Conservation (phyloP, 2,797 vertebrate genomes). For the Capromys pilorides region DNA sequence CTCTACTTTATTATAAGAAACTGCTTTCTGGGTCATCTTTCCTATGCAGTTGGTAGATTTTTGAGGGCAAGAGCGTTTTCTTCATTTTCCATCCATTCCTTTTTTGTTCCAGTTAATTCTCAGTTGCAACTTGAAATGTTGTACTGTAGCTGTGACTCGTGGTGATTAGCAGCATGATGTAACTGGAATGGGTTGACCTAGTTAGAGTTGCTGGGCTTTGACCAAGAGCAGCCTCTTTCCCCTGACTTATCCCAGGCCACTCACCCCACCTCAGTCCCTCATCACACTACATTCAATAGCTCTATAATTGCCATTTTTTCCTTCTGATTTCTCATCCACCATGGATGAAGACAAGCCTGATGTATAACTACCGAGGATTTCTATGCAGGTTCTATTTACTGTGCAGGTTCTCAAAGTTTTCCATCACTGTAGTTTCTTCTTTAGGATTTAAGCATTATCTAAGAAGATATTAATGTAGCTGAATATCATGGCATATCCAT, state of each 20-base stretch:
- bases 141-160: not conserved
- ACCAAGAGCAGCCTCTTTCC: not conserved
- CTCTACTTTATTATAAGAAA: not conserved
- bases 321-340: not conserved
- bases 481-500: not conserved
- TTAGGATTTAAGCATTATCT: not conserved
- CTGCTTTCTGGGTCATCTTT: constrained; percentile 16
- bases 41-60: not conserved
- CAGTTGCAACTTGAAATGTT: not conserved
- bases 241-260: not conserved
- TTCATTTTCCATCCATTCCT: not conserved
- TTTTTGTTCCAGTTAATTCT: constrained; percentile 32
- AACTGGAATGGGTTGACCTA: not conserved
- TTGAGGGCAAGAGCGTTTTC: constrained; percentile 15
- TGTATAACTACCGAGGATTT: not conserved
- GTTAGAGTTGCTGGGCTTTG: not conserved
- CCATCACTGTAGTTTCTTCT: not conserved
- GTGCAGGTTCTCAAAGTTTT: not conserved
- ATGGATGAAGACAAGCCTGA: not conserved
- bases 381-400: not conserved
- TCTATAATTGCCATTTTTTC: not conserved
- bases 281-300: not conserved
- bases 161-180: not conserved
- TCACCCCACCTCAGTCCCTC: not conserved
- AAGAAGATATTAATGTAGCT: not conserved